Base-by-base conservation (phyloP, 2,797 vertebrate species). In the Xiphorhynchus erythropygius region DNA sequence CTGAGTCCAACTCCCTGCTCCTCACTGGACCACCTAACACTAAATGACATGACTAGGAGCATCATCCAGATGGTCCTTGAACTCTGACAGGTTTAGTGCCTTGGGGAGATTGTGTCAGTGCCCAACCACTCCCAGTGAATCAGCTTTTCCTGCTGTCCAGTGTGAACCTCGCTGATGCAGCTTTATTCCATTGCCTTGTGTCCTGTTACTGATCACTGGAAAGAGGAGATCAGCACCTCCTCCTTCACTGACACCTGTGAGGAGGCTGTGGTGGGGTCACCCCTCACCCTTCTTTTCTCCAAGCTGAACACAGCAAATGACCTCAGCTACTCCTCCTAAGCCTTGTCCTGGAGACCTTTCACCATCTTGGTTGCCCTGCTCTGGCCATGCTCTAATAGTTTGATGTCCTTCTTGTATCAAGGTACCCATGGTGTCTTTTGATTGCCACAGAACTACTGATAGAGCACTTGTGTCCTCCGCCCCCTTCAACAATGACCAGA, bases 331-430 rank as follows among this genome's bases (percentile, higher is more conserved):
- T 78, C 47, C n/a, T 59, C 23, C 0, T 28, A 53, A 53, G 3
- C 25, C 85, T 35, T 39, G 10, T 35, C 41, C 55, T 90, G 1
- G 0, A 59, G 44, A 42, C 14, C 28, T 5, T 67, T 55, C 47
- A 35, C 24, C 23, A 70, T 28, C 28, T 33, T 59, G 47, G 39
- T 25, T 9, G 3, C 32, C 25, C 27, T 78, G 10, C 46, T 86
- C 50, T 86, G 39, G 55, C 75, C 39, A 50, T 27, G 24, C 19
- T 65, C 59, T 28, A 23, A 49, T 1, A 44, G 46, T 8, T 0
- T 22, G 4, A 84, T 9, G 7, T 37, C 33, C 9, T 59, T 37
- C 55, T 56, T n/a, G 37, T 15, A 50, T 4, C 0, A 0, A 76
- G 59, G 33, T 0, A 0, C 11, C 52, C 47, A 37, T 3, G 6